phyloP scores from a whole-genome alignment of 1,140 invertebrate genomes.

The Euwallacea similis region DNA sequence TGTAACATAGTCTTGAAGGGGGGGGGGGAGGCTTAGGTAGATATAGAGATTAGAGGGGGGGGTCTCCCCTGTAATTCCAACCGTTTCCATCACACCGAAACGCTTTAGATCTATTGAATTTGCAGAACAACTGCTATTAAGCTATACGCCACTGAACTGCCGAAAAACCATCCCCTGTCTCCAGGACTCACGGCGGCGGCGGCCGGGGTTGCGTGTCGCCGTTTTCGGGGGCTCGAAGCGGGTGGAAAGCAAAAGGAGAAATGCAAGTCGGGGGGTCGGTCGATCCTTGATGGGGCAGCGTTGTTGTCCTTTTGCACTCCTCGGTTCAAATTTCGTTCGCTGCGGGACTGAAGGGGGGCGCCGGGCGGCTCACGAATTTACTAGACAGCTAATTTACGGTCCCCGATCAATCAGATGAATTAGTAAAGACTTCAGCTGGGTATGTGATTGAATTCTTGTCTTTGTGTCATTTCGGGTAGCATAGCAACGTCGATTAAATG shows the following conservation, averaged over 20 bases:
- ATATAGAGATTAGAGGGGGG: too few relatives aligned
- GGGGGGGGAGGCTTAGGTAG: too few relatives aligned
- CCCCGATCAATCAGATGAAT: too few relatives aligned
- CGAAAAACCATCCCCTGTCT: constrained; percentile 33
- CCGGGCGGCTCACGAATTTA: constrained; percentile 2
- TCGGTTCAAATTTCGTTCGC: constrained; percentile 32
- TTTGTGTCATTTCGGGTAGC: too few relatives aligned
- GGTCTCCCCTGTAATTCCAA: too few relatives aligned
- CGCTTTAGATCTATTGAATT: background rate
- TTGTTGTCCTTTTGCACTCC: constrained; percentile 33
- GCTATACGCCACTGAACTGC: constrained; percentile 12
- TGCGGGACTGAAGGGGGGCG: background rate
- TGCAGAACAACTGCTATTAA: background rate
- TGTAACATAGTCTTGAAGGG: too few relatives aligned
- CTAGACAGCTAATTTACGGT: background rate
- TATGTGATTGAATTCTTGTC: too few relatives aligned
- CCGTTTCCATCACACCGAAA: background rate
- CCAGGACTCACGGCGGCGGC: background rate
- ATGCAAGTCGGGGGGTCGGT: constrained; percentile 30
- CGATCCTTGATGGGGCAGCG: constrained; percentile 33
- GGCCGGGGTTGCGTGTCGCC: constrained; percentile 31
- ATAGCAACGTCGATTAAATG: too few relatives aligned
- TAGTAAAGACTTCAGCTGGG: too few relatives aligned
- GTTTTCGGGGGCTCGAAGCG: constrained; percentile 21
- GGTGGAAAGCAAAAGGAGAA: constrained; percentile 30